Base-by-base conservation (phyloP, 2,113 vertebrate species). In the Erpornis zantholeuca region DNA sequence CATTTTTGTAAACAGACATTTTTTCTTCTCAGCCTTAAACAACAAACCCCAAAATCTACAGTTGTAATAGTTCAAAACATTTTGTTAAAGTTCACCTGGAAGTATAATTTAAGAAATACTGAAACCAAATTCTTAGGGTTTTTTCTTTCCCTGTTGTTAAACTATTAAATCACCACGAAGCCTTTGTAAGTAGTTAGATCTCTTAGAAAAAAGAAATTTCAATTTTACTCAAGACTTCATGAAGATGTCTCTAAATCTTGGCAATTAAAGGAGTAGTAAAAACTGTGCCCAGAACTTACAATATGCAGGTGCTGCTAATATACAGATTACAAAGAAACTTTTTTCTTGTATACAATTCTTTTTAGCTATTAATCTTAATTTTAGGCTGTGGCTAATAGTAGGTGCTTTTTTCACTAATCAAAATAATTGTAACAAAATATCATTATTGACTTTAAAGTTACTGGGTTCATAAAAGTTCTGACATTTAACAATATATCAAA, bases 401-500 rank as follows among this genome's bases (percentile, higher is more conserved):
- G 71, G 42, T 31, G 60, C 68, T 92, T 93, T 69, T 84, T 52
- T 52, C 60, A 52, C 65, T 69, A 44, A 93, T 71, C 60, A 87
- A 95, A 83, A 82, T 68, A 92, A 89, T 56, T 54, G 66, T 95
- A 92, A 91, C 87, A 95, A 95, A 95, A 94, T 84, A 88, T 13
- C 54, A 50, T 56, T 27, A 42, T 36, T 20, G 53, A 60, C 68
- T 91, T 96, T 72, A 9, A 92, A 93, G 80, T 87, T n/a, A 85
- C 13, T 27, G 94, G 94, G 93, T 85, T 94, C 86, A 73, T 71
- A 92, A 86, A 96, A 92, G 40, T 88, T 82, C 87, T 56, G 36
- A 54, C 53, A 69, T 91, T 72, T 86, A 75, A 73, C 65, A 76
- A 86, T 79, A 47, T 96, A 97, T 76, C 96, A 94, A 96, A 97